phyloP scores from a whole-genome alignment of 2,888 invertebrate species.

The Andrena trimmerana region DNA sequence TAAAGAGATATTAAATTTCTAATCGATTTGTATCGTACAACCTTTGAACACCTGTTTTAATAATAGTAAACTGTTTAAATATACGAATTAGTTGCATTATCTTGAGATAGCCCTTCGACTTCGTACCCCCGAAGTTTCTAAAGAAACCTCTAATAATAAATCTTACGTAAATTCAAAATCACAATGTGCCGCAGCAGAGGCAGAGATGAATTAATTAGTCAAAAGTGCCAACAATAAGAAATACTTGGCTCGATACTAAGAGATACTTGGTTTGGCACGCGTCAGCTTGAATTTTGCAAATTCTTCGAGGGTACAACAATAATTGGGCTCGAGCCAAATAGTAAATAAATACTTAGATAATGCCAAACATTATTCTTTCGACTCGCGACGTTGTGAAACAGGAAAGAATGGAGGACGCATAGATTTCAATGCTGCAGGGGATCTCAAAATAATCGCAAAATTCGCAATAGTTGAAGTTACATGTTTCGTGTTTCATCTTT shows the following conservation, averaged over 20 bases:
- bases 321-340: slow-evolving; percentile 36
- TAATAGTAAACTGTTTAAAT: background rate
- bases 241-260: slow-evolving; percentile 40
- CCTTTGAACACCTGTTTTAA: background rate
- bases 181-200: background rate
- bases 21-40: background rate
- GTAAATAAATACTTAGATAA: slow-evolving; percentile 31
- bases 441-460: slow-evolving; percentile 24
- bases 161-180: background rate
- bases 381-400: slow-evolving; percentile 16
- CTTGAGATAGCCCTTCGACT: slow-evolving; percentile 2
- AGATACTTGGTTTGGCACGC: slow-evolving; percentile 32
- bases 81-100: background rate
- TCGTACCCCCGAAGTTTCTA: background rate
- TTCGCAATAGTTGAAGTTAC: background rate
- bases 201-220: slow-evolving; percentile 13
- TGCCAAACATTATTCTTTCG: slow-evolving; percentile 27
- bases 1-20: background rate
- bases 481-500: background rate
- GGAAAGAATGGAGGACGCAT: background rate
- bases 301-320: slow-evolving; percentile 22
- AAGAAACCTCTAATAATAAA: slow-evolving; percentile 14
- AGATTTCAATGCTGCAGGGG: slow-evolving; percentile 12
- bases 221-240: slow-evolving; percentile 36
- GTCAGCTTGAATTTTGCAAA: background rate